These are phyloP conservation scores for Subacronicta megacephala DNA, from an alignment of 2,888 invertebrate genomes.

Conservation along the genomic window DNA sequence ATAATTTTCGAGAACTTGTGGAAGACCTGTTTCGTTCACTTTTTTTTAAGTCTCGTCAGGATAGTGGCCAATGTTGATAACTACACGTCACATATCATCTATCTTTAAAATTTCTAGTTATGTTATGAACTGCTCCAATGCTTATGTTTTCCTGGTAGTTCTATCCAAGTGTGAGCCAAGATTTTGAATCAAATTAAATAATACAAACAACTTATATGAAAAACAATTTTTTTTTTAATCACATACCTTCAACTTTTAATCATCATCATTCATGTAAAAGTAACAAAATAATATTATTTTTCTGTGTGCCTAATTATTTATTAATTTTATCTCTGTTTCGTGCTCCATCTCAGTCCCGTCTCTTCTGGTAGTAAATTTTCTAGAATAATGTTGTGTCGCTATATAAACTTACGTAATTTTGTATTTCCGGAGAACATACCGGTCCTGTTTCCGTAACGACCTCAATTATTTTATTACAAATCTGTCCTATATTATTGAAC, in stretches of 20 bases:
- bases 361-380: constrained; percentile 31
- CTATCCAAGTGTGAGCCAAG: too few species aligned
- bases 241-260: too few species aligned
- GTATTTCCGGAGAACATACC: constrained; percentile 18
- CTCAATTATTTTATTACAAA: constrained; percentile 3
- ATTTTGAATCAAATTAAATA: too few species aligned
- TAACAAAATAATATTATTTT: too few species aligned
- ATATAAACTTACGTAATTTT: constrained; percentile 15
- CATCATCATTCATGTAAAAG: too few species aligned
- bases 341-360: too few species aligned
- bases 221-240: too few species aligned
- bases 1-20: constrained; percentile 11
- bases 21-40: constrained; percentile 7
- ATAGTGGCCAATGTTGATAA: neutral
- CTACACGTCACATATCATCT: constrained; percentile 14
- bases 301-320: too few species aligned
- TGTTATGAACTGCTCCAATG: constrained; percentile 2
- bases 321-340: too few species aligned
- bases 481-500: constrained; percentile 6
- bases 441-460: constrained; percentile 27
- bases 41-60: constrained; percentile 9
- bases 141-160: constrained; percentile 42
- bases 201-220: too few species aligned
- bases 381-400: constrained; percentile 18
- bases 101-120: constrained; percentile 2